Base-by-base conservation (phyloP, 1,140 invertebrate species). In the Drosophila orosa region DNA sequence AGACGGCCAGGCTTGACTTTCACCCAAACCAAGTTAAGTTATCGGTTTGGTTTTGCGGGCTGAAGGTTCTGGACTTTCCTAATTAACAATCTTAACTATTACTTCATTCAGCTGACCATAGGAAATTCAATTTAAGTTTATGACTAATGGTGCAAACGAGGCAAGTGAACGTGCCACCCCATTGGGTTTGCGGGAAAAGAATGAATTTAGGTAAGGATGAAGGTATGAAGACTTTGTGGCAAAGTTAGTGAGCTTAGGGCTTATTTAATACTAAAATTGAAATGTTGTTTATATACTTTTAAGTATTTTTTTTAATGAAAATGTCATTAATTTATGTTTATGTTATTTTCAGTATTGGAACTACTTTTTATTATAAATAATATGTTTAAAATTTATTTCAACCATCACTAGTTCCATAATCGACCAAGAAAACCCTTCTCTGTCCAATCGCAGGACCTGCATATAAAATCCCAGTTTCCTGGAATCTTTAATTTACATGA, bases 111-210 rank as follows among this genome's bases (percentile, higher is more conserved):
- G n/a, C 24, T 39, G 35, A 31, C 35, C 56, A 39, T 17, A 39
- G 19, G 31, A 80, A 68, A 74, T 84, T 84, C 73, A 66, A 77
- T 84, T 84, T 58, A 44, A 37, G 61, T 68, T 65, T 66, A 66
- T 62, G 63, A 74, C 68, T 58, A 62, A 40, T 35, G 40, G 31
- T 27, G 39, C 24, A 33, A 52, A 25, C 35, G 56, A 37, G 37
- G 10, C 12, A 24, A 27, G 10, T 57, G 42, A 69, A 65, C 44
- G 54, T 33, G 39, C 12, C 58, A 22, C 22, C 13, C 42, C n/a
- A 45, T 39, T 58, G 35, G 35, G 60, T n/a, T 29, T 33, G 59
- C 12, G 8, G 9, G 27, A 19, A 22, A 3, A 3, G 1, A 40
- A 44, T 4, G 19, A 40, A 27, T 42, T 1, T 15, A 33, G 56